phyloP scores from a whole-genome alignment of 2,113 vertebrate genomes.

The Zootoca vivipara region DNA sequence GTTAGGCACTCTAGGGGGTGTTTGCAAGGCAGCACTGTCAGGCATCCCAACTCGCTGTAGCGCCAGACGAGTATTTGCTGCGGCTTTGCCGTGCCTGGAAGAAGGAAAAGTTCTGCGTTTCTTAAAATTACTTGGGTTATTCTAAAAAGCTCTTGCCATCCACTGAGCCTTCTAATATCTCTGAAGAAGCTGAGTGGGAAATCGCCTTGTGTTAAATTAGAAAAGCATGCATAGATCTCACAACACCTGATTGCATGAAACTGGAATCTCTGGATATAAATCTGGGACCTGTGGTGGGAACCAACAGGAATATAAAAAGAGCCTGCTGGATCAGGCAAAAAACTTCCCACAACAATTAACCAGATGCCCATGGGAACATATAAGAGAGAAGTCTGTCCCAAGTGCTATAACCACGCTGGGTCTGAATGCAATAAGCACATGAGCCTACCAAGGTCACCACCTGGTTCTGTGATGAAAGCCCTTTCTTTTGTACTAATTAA shows the following conservation, averaged over 20 bases:
- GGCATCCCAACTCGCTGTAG: constrained; percentile 45
- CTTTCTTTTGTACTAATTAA: background rate
- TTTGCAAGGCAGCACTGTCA: constrained; percentile 35
- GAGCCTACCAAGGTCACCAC: background rate
- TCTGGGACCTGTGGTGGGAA: background rate
- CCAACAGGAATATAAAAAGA: too few species aligned
- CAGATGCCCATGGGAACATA: too few species aligned
- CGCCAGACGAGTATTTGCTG: constrained; percentile 49
- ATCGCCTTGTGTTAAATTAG: background rate
- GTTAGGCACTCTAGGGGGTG: constrained; percentile 50
- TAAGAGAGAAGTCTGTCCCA: background rate
- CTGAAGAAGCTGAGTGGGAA: background rate
- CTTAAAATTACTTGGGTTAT: background rate
- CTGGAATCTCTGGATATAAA: background rate
- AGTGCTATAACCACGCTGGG: background rate
- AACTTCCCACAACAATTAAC: too few species aligned
- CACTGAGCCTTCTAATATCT: background rate
- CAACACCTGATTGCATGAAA: background rate
- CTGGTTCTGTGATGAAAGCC: background rate
- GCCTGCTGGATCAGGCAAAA: too few species aligned
- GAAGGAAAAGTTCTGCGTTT: background rate
- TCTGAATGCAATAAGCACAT: background rate
- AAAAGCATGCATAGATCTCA: background rate
- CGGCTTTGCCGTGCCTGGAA: constrained; percentile 42
- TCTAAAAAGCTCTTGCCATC: background rate